Evolutionary conservation across 2,888 invertebrate genomes (phyloP), one percentile per base, ranked within the genome.

Genomic region (Nomada fucata): DNA sequence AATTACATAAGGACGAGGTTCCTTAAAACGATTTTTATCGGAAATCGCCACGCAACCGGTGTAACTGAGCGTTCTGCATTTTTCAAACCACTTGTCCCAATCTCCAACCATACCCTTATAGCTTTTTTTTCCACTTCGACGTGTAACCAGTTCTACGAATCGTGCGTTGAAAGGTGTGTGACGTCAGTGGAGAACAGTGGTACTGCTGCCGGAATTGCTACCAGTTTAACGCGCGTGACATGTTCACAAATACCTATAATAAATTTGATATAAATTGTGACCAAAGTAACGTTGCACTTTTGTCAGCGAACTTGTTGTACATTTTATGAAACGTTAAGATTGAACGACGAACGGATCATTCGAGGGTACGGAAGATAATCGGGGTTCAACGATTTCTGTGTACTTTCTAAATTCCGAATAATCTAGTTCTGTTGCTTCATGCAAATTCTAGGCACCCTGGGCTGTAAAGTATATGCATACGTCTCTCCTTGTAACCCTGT

Each of bases 1-100:
- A 59, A 11, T 86, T 86, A 67, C 76, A 52, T 77, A 88, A 88
- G 55, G 60, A 70, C 47, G 36, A 67, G 67, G 78, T 80, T 77
- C 59, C 68, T 63, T 71, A 68, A 71, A 80, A 64, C 52, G 74
- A 72, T 84, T 71, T 55, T 77, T 76, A 84, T 84, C 80, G 26
- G 26, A 18, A 13, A 7, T 9, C 52, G 26, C 23, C 70, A 23
- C 26, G 68, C 52, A 73, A 79, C 74, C 68, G 71, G 72, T 59
- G 70, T 53, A 74, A 63, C 73, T 29, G 65, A 63, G 57, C 68
- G 53, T 67, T 65, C 36, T 20, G 23, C 23, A 83, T 67, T 74
- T 83, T 74, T 61, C 71, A 61, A 83, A 65, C 83, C 23, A 65
- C 77, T 83, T 77, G 44, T 69, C 83, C 23, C 9, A 67, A 67